These are phyloP conservation scores for Caprella mutica DNA, from an alignment of 2,888 invertebrate species.

Conservation along the genomic window DNA sequence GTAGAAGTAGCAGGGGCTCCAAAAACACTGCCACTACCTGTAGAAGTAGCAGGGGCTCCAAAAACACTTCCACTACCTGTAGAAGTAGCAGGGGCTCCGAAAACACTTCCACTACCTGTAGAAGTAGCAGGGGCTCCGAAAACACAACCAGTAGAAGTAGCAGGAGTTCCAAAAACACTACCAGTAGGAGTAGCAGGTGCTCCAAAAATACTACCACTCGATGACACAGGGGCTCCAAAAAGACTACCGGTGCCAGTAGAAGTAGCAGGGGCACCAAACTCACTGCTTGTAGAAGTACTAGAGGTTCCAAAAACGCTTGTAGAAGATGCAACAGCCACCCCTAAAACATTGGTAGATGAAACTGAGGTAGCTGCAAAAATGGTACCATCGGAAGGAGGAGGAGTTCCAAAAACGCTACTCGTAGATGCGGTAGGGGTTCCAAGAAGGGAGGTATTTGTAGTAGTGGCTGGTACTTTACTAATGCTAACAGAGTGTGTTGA, in stretches of 20 bases:
- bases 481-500: background rate
- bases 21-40: background rate
- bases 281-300: background rate
- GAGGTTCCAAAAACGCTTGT: conserved; percentile 9
- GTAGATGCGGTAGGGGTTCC: background rate
- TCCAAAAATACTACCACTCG: conserved; percentile 8
- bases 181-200: conserved; percentile 1
- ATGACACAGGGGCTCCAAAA: background rate
- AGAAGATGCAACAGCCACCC: background rate
- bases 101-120: background rate
- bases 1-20: background rate
- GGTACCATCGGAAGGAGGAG: background rate
- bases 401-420: background rate
- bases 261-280: conserved; percentile 1
- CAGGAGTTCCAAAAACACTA: conserved; percentile 5
- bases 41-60: background rate
- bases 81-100: background rate
- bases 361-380: background rate
- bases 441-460: background rate
- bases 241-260: background rate
- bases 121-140: conserved; percentile 4
- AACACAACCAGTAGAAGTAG: conserved; percentile 2
- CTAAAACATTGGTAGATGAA: background rate
- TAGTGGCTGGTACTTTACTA: background rate
- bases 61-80: conserved; percentile 5